Conservation (phyloP, 2,888 invertebrate genomes). For the Pharmacophagus antenor region DNA sequence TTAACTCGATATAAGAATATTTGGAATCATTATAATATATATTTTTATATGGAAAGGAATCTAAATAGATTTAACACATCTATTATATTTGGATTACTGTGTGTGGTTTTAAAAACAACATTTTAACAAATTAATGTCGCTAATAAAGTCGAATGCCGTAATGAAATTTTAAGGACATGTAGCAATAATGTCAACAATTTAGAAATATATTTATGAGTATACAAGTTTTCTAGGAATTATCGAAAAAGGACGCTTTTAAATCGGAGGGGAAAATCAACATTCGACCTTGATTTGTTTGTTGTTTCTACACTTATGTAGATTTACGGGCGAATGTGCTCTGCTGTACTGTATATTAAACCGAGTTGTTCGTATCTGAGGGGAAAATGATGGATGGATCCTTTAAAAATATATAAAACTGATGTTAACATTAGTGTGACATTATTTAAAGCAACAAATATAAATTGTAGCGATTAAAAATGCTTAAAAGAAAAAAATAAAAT, state of each 20-base stretch:
- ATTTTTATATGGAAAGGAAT: too few species aligned
- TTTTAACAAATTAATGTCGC: too few species aligned
- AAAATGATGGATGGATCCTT: slow-evolving; percentile 13
- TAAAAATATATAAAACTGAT: not conserved
- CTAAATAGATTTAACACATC: too few species aligned
- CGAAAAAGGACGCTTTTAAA: not conserved
- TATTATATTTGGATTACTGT: too few species aligned
- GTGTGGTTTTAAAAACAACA: too few species aligned
- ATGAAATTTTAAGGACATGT: not conserved
- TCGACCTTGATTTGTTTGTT: not conserved
- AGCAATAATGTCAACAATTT: not conserved
- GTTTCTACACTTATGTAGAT: slow-evolving; percentile 1
- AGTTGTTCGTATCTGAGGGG: slow-evolving; percentile 7
- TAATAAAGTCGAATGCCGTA: too few species aligned
- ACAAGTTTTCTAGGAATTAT: not conserved
- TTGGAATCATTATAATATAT: too few species aligned
- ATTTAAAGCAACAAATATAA: too few species aligned
- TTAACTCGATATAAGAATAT: too few species aligned
- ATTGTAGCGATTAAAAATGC: too few species aligned
- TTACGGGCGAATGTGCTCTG: slow-evolving; percentile 3
- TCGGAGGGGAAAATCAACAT: not conserved
- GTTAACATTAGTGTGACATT: too few species aligned
- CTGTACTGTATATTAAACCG: not conserved
- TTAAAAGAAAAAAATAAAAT: too few species aligned
- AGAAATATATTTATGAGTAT: not conserved